phyloP scores from a whole-genome alignment of 2,113 vertebrate genomes.

The Brachypteracias leptosomus region DNA sequence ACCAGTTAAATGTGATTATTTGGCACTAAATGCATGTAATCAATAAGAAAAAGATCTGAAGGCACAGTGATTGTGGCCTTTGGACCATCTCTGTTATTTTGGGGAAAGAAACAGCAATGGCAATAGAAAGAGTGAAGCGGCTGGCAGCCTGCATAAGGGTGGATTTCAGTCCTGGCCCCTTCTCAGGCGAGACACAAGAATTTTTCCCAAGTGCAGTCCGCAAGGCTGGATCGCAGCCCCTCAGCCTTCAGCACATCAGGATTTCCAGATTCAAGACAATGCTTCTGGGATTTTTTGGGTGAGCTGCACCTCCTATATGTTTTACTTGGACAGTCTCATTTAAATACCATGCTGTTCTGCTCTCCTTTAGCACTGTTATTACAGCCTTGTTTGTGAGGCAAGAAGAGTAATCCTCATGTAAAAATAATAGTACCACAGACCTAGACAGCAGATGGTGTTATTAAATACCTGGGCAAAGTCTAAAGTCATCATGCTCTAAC shows the following conservation, averaged over 20 bases:
- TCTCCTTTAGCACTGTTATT: conserved; percentile 36
- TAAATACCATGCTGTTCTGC: conserved; percentile 33
- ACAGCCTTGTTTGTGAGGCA: conserved; percentile 55
- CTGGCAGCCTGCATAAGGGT: not conserved
- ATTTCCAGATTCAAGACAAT: not conserved
- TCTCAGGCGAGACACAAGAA: not conserved
- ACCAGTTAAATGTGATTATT: not conserved
- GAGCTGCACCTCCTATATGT: not conserved
- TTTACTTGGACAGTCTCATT: conserved; percentile 8
- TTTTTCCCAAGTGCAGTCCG: not conserved
- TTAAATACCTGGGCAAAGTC: conserved; percentile 71
- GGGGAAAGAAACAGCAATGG: not conserved
- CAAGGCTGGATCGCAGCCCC: not conserved
- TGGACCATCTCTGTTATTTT: not conserved
- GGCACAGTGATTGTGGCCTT: not conserved
- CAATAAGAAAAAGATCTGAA: not conserved
- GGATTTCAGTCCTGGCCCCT: not conserved
- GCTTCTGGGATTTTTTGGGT: not conserved
- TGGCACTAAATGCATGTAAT: not conserved
- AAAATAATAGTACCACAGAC: conserved; percentile 44
- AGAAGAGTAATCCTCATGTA: conserved; percentile 54
- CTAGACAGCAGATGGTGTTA: conserved; percentile 67
- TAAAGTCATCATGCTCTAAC: conserved; percentile 66
- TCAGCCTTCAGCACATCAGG: not conserved
- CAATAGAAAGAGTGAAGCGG: not conserved